A percentile compares a stretch with the other conserved stretches of the same genome.
Conservation (phyloP, 2,888 invertebrate genomes). For the Prosopocoilus inquinatus region DNA sequence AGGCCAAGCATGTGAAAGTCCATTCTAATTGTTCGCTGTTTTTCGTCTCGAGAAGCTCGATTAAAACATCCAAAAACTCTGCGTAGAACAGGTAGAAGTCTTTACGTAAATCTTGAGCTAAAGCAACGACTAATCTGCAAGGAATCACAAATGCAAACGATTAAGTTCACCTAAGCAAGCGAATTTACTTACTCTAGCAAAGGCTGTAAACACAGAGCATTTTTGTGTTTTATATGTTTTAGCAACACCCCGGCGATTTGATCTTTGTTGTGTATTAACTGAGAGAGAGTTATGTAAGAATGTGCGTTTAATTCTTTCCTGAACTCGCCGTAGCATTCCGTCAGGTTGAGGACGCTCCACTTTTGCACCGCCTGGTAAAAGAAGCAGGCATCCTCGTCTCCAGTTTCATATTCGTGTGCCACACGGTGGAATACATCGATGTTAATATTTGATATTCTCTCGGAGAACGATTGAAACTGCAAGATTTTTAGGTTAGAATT, state of each 20-base stretch:
- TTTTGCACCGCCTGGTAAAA: constrained; percentile 82
- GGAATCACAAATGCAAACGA: constrained; percentile 13
- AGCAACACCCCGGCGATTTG: constrained; percentile 70
- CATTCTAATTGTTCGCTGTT: constrained; percentile 84
- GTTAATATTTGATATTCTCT: constrained; percentile 81
- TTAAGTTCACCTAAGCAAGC: not conserved
- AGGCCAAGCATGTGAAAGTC: constrained; percentile 82
- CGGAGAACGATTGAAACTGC: constrained; percentile 85
- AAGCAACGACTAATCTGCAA: constrained; percentile 74
- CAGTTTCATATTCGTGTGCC: constrained; percentile 68
- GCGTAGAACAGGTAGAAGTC: constrained; percentile 89
- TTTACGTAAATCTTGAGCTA: constrained; percentile 82
- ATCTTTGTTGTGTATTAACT: constrained; percentile 78
- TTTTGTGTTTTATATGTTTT: constrained; percentile 69
- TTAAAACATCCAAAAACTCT: constrained; percentile 69
- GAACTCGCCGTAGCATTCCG: constrained; percentile 77
- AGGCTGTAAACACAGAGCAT: constrained; percentile 74
- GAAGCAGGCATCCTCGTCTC: constrained; percentile 67
- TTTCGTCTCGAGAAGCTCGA: constrained; percentile 69
- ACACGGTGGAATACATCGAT: constrained; percentile 86
- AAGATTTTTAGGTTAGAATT: constrained; percentile 33
- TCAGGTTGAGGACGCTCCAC: constrained; percentile 87
- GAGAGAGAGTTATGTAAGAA: constrained; percentile 74
- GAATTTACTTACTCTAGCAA: constrained; percentile 73
- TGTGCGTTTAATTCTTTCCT: constrained; percentile 67